Evolutionary conservation across 2,888 invertebrate genomes (phyloP), one percentile per base, ranked within the genome.

Genomic region (Phyllotreta cruciferae): DNA sequence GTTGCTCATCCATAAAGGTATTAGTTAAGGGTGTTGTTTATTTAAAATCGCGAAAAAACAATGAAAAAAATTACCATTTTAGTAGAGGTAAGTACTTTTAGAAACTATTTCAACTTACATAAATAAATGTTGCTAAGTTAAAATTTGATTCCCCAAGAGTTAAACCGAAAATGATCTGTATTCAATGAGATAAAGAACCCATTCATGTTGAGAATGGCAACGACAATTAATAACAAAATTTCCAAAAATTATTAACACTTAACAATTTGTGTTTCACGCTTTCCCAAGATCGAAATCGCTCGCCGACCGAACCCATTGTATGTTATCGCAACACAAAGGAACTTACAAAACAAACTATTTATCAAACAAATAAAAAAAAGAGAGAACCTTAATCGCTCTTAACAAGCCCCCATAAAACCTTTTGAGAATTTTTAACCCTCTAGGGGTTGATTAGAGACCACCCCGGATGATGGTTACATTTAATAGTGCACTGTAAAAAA

Each of bases 271-370:
- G 24, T 24, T 24, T 24, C 24, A 24, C 24, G 24, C 36, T 10
- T 66, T 63, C 66, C 60, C 66, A 66, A 66, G 66, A 57, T 63
- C 49, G 60, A 55, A 60, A 47, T 10, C 49, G 54, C 44, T 60
- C 63, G 56, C 54, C 49, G 52, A 24, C 24, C 24, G 56, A 37
- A 41, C 41, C 66, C 63, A 66, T 71, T 71, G 62, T 66, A 47
- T 10, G 24, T 4, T 24, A 24, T 24, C 1, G 24, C 37, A 41
- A 42, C 55, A 63, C 57, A 65, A 64, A 66, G 61, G 67, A 63
- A 62, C 63, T 68, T 68, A 73, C 72, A 74, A 74, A 74, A 75
- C 72, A 74, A 71, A 73, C 73, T 69, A 75, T 75, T 74, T 72
- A 72, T 75, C 73, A 74, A 72, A 73, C 64, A 67, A 69, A 71